Base-by-base conservation (phyloP, 2,797 vertebrate species). In the Coregonus suidteri region DNA sequence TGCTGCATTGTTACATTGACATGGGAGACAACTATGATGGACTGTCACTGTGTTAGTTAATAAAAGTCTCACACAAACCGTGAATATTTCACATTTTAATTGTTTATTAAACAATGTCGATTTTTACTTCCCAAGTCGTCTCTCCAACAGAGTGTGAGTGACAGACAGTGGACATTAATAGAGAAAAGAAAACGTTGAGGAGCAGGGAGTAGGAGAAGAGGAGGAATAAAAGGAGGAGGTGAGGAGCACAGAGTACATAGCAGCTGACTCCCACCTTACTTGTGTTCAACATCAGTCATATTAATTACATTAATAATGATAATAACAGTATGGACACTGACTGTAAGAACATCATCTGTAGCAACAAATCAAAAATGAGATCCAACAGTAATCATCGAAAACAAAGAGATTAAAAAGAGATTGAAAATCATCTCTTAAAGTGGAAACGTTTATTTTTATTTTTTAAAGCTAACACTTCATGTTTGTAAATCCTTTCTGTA, bases 21-120 rank as follows among this genome's bases (percentile, higher is more conserved):
- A 47, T 47, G 41, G 9, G 41, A 47, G 3, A 11, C 41, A 47
- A 47, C 41, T 47, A 13, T 13, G 11, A 47, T 47, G 41, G 53
- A 18, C 15, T 54, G 53, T 1, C 14, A 54, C 52, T 54, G 13
- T 54, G 62, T 64, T 30, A 64, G 20, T 11, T 11, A 51, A 47
- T 47, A n/a, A 71, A 20, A 37, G 20, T 20, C 52, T 53, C 52
- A 54, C 53, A 54, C 41, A 25, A 51, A 51, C n/a, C 6, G 52
- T 15, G 20, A n/a, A 71, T 51, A 51, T 25, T 3, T 82, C 80
- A 76, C 69, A 76, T 90, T 88, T 86, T 16, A 87, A 84, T 82
- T 74, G 78, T 89, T 89, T 90, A 90, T 88, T 90, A 90, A 89
- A 88, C 86, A 89, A 86, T 65, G n/a, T 90, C 88, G 68, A 82